Conservation (phyloP, 37 sponge, comb jelly and placozoan species). For the Dysidea cf. avara region DNA sequence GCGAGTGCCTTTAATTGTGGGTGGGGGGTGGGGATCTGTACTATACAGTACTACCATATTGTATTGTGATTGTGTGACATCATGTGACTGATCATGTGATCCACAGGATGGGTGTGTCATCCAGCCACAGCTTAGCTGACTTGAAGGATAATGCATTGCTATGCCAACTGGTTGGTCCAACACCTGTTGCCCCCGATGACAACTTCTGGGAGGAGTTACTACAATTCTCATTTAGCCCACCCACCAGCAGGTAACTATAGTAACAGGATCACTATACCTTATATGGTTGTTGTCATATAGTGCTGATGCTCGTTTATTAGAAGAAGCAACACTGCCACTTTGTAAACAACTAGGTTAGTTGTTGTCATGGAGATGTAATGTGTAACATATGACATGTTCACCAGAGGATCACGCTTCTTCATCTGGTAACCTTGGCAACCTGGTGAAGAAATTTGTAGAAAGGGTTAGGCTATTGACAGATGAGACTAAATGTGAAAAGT, state of each 20-base stretch:
- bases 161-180: slow-evolving; percentile 50
- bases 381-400: neutral
- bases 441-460: slow-evolving; percentile 43
- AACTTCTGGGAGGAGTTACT: slow-evolving; percentile 72
- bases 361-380: neutral
- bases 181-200: slow-evolving; percentile 32
- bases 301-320: slow-evolving; percentile 40
- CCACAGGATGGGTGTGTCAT: slow-evolving; percentile 60
- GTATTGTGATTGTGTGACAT: no score
- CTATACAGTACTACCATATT: no score
- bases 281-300: slow-evolving; percentile 12
- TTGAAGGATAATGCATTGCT: slow-evolving; percentile 53
- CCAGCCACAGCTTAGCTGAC: slow-evolving; percentile 37
- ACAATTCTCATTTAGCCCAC: slow-evolving; percentile 52
- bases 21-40: no score
- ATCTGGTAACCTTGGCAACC: slow-evolving; percentile 43
- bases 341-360: slow-evolving; percentile 51
- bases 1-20: no score
- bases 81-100: neutral
- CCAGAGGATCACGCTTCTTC: slow-evolving; percentile 39
- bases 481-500: slow-evolving; percentile 56
- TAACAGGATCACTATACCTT: neutral
- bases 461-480: slow-evolving; percentile 21
- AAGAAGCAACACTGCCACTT: slow-evolving; percentile 43
- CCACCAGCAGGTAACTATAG: slow-evolving; percentile 22